Base-by-base conservation (phyloP, 2,113 vertebrate species). In the Nesogale talazaci region DNA sequence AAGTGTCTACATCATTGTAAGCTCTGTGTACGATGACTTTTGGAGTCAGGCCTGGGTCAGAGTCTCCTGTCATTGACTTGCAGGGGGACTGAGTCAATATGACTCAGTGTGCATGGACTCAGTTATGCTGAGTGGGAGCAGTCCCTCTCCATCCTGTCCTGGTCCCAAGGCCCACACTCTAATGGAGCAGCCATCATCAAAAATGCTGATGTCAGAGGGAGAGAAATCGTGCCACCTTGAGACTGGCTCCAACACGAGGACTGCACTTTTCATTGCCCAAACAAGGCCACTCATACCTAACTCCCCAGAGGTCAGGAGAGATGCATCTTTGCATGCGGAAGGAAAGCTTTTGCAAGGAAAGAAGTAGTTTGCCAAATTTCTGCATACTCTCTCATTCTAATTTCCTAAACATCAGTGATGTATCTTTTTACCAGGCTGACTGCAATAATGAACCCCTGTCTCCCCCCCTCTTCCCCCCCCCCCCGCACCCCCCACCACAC, bases 391-490 rank as follows among this genome's bases (percentile, higher is more conserved):
- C 34, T 88, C 34, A 81, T 76, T 86, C 52, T 65, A 8, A 90
- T 83, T 52, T 83, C 42, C 76, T 85, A 57, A 65, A 61, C 40
- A 69, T 8, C 15, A 52, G 46, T 11, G 46, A 52, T 11, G 10
- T 52, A 5, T 52, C 46, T 95, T 92, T 77, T 92, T 77, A 57
- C 3, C 40, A 38, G 59, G n/a, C 31, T 63, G 79, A 70, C 57
- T n/a, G 83, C 23, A 90, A 56, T 5, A 88, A 81, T 23, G 56
- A 88, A 91, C 79, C 76, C 25, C 16, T 83, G 81, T 42, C 57
- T 83, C 89, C 16, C 79, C 70, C 82, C 38, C 29, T 75, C n/a
- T n/a, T n/a, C n/a, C n/a, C n/a, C n/a, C n/a, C n/a, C n/a, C n/a
- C n/a, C n/a, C n/a, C n/a, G n/a, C n/a, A n/a, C n/a, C n/a, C n/a